Evolutionary conservation across 2,113 vertebrate genomes (phyloP).

Genomic region (Colinus virginianus): DNA sequence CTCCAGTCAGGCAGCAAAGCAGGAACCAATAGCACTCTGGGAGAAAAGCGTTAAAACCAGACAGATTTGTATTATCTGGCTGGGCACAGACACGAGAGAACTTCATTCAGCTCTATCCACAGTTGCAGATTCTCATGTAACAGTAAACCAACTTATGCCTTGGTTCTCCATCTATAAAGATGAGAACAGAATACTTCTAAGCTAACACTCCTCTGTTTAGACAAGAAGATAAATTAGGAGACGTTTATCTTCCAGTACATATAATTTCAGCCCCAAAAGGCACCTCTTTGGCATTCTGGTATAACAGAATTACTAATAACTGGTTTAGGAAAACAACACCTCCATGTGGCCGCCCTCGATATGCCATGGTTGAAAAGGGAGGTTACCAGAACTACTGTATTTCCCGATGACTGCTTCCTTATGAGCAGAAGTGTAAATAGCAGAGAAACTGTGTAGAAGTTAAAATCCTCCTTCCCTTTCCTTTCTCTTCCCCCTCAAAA

Average conservation of each 20-base stretch:
- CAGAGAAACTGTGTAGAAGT: not conserved
- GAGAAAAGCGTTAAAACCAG: not conserved
- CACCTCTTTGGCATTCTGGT: not conserved
- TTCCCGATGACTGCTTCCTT: not conserved
- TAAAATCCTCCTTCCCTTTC: not conserved
- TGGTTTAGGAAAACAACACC: not conserved
- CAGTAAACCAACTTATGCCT: not conserved
- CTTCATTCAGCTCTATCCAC: not conserved
- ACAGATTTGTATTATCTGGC: not conserved
- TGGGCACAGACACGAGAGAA: accelerated
- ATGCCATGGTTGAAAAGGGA: not conserved
- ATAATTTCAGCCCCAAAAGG: not conserved
- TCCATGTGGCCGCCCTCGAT: not conserved
- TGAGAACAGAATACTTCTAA: not conserved
- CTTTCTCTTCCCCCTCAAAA: not conserved
- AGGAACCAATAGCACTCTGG: not conserved
- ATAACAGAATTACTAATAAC: not conserved
- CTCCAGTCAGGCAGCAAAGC: not conserved
- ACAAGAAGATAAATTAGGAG: not conserved
- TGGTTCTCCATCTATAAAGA: not conserved
- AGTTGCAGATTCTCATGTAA: not conserved
- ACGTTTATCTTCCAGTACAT: not conserved
- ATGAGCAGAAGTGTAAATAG: not conserved
- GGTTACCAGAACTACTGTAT: accelerated
- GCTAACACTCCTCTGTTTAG: not conserved